Conservation (phyloP, 2,113 vertebrate species). For the Cavia porcellus region DNA sequence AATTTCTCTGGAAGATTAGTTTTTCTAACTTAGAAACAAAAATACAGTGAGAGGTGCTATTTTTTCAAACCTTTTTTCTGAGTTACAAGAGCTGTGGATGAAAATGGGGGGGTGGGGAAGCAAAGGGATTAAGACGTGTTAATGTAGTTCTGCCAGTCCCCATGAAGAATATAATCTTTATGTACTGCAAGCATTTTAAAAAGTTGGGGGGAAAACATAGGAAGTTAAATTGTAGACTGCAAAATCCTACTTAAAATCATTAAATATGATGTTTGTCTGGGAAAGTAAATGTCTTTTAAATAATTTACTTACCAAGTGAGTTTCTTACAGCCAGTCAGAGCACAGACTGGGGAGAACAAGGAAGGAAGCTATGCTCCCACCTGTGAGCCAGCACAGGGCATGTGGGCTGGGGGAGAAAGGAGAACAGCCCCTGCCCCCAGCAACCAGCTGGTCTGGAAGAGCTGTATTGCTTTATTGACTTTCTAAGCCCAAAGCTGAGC, state of each 20-base stretch:
- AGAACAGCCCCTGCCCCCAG: too few species aligned
- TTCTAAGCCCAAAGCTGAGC: too few species aligned
- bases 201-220: neutral
- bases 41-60: neutral
- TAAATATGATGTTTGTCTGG: neutral
- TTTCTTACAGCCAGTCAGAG: too few species aligned
- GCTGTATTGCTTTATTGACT: too few species aligned
- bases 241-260: neutral
- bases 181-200: neutral
- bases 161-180: neutral
- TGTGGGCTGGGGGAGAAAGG: too few species aligned
- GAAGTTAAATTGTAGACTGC: neutral
- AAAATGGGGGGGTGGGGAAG: neutral
- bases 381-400: too few species aligned
- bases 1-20: neutral
- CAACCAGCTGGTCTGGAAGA: too few species aligned
- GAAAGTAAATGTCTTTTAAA: too few species aligned
- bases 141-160: too few species aligned
- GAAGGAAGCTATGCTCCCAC: too few species aligned
- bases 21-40: neutral
- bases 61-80: neutral
- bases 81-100: neutral
- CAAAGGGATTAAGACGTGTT: neutral
- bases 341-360: too few species aligned
- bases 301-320: too few species aligned